Evolutionary conservation across 2,888 invertebrate genomes (phyloP).

Genomic region (Lymantria dispar): DNA sequence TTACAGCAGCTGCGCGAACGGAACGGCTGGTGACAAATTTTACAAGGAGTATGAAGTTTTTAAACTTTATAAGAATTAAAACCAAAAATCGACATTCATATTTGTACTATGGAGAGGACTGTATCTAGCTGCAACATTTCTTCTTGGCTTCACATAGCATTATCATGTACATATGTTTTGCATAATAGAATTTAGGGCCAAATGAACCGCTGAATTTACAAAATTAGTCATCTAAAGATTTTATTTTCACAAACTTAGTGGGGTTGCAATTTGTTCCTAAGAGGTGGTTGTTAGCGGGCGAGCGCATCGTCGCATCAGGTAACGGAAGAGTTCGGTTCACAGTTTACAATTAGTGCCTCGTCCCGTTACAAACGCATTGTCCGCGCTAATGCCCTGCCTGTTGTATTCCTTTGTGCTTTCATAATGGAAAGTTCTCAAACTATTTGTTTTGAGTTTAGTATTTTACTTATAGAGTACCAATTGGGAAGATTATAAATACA

Average conservation of each 20-base stretch:
- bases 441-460: constrained; percentile 58
- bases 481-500: constrained; percentile 39
- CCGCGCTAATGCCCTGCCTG: constrained; percentile 63
- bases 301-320: constrained; percentile 38
- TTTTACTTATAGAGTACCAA: constrained; percentile 38
- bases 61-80: too few relatives aligned
- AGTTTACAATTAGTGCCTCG: constrained; percentile 73
- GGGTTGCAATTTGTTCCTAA: constrained; percentile 33
- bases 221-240: background rate
- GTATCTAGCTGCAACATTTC: too few relatives aligned
- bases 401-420: constrained; percentile 70
- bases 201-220: too few relatives aligned
- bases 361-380: constrained; percentile 76
- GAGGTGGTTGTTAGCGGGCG: constrained; percentile 37
- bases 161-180: too few relatives aligned
- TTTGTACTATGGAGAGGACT: too few relatives aligned
- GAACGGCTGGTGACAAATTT: too few relatives aligned
- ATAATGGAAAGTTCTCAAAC: constrained; percentile 60
- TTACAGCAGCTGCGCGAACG: too few relatives aligned
- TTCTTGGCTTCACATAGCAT: too few relatives aligned
- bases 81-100: too few relatives aligned
- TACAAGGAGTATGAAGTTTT: too few relatives aligned
- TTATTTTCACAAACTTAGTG: background rate
- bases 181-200: too few relatives aligned
- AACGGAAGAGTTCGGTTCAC: constrained; percentile 69